Conservation (phyloP, 1,140 invertebrate genomes). For the Geopemphigus sp. region DNA sequence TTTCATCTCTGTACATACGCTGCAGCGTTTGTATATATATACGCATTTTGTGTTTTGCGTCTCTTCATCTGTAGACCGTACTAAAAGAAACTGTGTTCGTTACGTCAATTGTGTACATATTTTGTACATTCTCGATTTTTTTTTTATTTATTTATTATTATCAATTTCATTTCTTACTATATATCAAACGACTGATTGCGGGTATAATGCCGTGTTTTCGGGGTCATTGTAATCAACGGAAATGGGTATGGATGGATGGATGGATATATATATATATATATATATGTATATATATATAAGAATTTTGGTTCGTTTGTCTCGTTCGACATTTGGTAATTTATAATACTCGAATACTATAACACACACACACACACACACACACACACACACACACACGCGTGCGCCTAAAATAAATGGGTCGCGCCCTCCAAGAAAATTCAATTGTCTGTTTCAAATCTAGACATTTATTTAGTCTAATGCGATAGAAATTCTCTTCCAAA, state of each 20-base stretch:
- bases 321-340: background rate
- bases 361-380: background rate
- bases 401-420: background rate
- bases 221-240: conserved; percentile 32
- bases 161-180: background rate
- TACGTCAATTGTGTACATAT: conserved; percentile 9
- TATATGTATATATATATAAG: background rate
- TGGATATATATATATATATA: background rate
- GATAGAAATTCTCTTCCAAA: background rate
- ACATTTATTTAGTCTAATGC: background rate
- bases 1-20: conserved; percentile 8
- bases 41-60: conserved; percentile 16
- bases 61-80: background rate
- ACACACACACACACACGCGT: background rate
- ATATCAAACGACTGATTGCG: background rate
- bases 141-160: conserved; percentile 5
- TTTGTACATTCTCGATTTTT: no score
- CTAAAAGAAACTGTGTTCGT: background rate
- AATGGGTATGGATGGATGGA: background rate
- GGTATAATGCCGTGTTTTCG: background rate
- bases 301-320: conserved; percentile 8
- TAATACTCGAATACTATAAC: background rate
- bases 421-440: background rate
- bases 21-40: no score
- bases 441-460: conserved; percentile 12